Evolutionary conservation across 2,888 invertebrate genomes (phyloP).

Genomic region (Trissolcus brochymenae): DNA sequence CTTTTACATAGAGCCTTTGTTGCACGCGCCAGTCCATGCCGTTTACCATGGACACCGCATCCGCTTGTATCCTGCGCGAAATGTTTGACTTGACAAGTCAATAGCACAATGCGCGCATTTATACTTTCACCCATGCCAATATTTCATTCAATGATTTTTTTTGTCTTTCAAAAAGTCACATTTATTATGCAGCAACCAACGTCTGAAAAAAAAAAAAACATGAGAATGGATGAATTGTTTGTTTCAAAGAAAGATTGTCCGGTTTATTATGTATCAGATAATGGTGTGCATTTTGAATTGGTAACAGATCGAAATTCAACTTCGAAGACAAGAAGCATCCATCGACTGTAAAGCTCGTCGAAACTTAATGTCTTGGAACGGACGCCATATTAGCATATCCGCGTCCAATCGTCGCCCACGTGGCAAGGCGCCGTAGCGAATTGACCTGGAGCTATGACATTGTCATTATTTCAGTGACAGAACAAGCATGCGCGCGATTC

Average conservation of each 20-base stretch:
- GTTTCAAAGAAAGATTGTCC: neutral
- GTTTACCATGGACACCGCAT: conserved; percentile 60
- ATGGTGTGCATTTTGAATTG: conserved; percentile 12
- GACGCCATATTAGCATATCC: conserved; percentile 76
- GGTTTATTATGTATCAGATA: too few species aligned
- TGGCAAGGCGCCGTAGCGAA: conserved; percentile 73
- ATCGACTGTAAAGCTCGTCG: conserved; percentile 58
- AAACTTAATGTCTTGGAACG: conserved; percentile 75
- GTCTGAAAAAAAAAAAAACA: too few species aligned
- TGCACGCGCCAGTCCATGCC: conserved; percentile 59
- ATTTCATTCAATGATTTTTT: conserved; percentile 44
- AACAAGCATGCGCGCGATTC: conserved; percentile 75
- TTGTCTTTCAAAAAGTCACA: neutral
- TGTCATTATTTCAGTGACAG: conserved; percentile 76
- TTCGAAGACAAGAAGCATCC: conserved; percentile 59
- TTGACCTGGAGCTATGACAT: conserved; percentile 72
- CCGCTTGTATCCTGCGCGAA: conserved; percentile 63
- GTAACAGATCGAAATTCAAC: conserved; percentile 24
- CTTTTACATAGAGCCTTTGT: conserved; percentile 65
- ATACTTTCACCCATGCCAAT: conserved; percentile 24
- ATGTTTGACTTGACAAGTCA: conserved; percentile 58
- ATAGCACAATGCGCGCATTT: conserved; percentile 49
- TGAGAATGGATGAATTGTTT: neutral
- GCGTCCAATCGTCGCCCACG: conserved; percentile 75
- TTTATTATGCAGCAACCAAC: neutral